Evolutionary conservation across 1,140 invertebrate species (phyloP), one percentile per base, ranked within the genome.

Genomic region (Drosophila lowei): DNA sequence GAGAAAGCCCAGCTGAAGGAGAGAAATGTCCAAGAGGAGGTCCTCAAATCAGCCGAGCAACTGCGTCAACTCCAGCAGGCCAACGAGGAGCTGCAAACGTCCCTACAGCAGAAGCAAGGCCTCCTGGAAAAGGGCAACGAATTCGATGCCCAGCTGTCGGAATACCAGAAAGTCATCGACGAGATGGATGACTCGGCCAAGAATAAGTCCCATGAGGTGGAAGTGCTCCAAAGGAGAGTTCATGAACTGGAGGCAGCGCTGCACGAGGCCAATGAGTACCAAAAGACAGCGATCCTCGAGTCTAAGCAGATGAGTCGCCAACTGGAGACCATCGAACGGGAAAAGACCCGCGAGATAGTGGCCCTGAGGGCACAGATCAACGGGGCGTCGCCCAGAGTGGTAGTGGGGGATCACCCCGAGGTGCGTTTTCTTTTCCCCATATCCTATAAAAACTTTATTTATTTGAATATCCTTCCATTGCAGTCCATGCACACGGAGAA

Each of bases 131-230:
- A 83, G 50, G 76, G 75, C 43, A 77, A 80, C 34, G 89, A 89
- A 2, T 72, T 80, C 11, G 74, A 80, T 25, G 56, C 58, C 0
- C 76, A 74, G 23, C 49, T 90, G 9, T 56, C 43, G 0, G 89
- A 90, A 18, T 90, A 90, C 41, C 72, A 90, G 49, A 84, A 84
- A 28, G 77, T 90, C 34, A 78, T 90, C 18, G 89, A 90, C 54
- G 89, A 90, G 64, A 89, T 90, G 89, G 89, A 89, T 44, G 84
- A 90, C 0, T 30, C 71, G 5, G 44, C 70, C 7, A 66, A 50
- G 3, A 60, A 41, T 0, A 90, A 83, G 44, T 46, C 66, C 1
- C 23, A 15, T 13, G 52, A 67, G 34, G 38, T 90, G 25, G 43
- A 78, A 28, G 67, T 76, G 38, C 55, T 79, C 0, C 70, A 90